These are phyloP conservation scores for Ginglymostoma cirratum DNA, from an alignment of 2,113 vertebrate species.

Conservation along the genomic window DNA sequence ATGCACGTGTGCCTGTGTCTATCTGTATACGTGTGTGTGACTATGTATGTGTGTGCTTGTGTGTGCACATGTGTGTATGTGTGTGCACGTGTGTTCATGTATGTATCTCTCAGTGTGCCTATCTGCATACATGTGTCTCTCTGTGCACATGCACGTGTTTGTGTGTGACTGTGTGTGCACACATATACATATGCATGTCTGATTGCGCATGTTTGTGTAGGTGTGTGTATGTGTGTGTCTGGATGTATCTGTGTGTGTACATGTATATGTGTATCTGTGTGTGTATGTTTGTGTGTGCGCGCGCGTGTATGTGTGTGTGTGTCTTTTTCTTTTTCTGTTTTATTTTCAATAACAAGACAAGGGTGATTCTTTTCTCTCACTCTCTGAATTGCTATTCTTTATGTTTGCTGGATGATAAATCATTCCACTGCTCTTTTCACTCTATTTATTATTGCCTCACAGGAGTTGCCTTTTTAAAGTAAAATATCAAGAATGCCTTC, in stretches of 20 bases:
- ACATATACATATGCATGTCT: too few species aligned
- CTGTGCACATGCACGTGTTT: too few species aligned
- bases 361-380: neutral
- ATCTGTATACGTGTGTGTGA: too few species aligned
- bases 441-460: conserved; percentile 30
- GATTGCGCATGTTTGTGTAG: neutral
- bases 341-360: neutral
- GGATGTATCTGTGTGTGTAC: too few species aligned
- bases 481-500: neutral
- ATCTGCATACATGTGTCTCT: too few species aligned
- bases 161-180: too few species aligned
- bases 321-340: neutral
- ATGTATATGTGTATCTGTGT: too few species aligned
- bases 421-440: neutral
- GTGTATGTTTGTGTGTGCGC: neutral
- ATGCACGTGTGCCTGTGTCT: too few species aligned
- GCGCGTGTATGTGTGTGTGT: neutral
- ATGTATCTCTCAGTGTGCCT: too few species aligned
- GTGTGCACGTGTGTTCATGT: too few species aligned
- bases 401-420: neutral
- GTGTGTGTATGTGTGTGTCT: neutral
- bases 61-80: too few species aligned
- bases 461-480: neutral
- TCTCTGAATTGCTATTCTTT: neutral
- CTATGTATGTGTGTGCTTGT: too few species aligned